Base-by-base conservation (phyloP, 2,797 vertebrate species). In the Danio tinwini region DNA sequence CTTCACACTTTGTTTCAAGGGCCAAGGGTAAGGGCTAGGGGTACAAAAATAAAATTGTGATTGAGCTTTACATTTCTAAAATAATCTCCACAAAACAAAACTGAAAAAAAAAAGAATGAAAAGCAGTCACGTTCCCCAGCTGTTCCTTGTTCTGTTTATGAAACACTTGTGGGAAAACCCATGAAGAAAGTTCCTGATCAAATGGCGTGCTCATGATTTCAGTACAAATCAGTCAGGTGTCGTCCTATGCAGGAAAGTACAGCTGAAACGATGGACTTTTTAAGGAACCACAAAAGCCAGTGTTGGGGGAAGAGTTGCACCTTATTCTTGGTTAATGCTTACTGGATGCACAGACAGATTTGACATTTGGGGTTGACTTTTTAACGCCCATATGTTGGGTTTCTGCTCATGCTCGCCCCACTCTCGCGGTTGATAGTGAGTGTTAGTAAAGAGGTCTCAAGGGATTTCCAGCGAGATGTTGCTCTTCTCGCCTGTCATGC, bases 401-500 rank as follows among this genome's bases (percentile, higher is more conserved):
- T 68, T 81, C 62, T 45, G 19, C 79, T 53, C 14, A 56, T 49
- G 19, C 72, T 11, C 21, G 5, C 74, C 49, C 62, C 71, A 63
- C 47, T 78, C 62, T 63, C 50, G 72, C 2, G 74, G 67, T 71
- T 29, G 42, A 52, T 45, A 11, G 74, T 19, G 61, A 53, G 21
- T 72, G 29, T 8, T 53, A 21, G 79, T 83, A 64, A 29, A 82
- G 84, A 83, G 78, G 68, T 19, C 5, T n/a, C 58, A 44, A 85
- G 82, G 82, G 79, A 81, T 82, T 83, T 82, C 82, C 82, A 82
- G 63, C 1, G 14, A 79, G 55, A 72, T 37, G 42, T 72, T 37
- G 50, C 55, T 64, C 12, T 21, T 68, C 45, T 62, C 42, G 12
- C n/a, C 1, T 16, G 21, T 5, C 17, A 0, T 8, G 14, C 58